Evolutionary conservation across 2,888 invertebrate genomes (phyloP).

Genomic region (Rambutsinella grinnellia): DNA sequence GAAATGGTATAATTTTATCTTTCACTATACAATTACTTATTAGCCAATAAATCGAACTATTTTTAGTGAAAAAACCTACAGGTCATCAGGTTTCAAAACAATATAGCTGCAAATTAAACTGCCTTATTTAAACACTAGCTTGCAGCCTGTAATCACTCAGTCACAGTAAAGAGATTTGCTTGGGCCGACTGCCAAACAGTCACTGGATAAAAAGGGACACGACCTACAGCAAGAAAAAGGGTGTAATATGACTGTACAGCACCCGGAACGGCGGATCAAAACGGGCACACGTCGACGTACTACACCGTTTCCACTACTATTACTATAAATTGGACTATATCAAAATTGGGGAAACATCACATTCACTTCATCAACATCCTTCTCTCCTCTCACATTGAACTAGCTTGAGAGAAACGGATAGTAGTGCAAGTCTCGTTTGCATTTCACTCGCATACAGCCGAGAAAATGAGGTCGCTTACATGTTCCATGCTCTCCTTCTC

Average conservation of each 20-base stretch:
- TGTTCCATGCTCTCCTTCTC: not conserved
- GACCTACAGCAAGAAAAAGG: slow-evolving; percentile 61
- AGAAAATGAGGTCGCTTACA: slow-evolving; percentile 57
- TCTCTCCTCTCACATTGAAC: slow-evolving; percentile 1
- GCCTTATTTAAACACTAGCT: no score
- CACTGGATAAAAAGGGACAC: slow-evolving; percentile 59
- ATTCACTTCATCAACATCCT: slow-evolving; percentile 8
- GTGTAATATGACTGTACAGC: slow-evolving; percentile 12
- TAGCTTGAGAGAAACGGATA: slow-evolving; percentile 1
- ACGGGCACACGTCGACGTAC: not conserved
- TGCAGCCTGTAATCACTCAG: no score
- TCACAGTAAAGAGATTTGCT: no score
- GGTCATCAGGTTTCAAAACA: no score
- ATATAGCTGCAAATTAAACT: no score
- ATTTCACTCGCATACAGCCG: slow-evolving; percentile 11
- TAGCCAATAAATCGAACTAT: not conserved
- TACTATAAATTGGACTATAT: not conserved
- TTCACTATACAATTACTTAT: no score
- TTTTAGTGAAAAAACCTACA: not conserved
- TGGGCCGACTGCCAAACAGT: slow-evolving; percentile 55
- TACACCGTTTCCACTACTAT: not conserved
- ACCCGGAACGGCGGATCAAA: slow-evolving; percentile 44
- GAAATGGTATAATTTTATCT: no score
- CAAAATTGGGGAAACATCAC: not conserved
- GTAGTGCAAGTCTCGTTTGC: slow-evolving; percentile 46